Evolutionary conservation across 2,888 invertebrate genomes (phyloP).

Genomic region (Lacanobia oleracea): DNA sequence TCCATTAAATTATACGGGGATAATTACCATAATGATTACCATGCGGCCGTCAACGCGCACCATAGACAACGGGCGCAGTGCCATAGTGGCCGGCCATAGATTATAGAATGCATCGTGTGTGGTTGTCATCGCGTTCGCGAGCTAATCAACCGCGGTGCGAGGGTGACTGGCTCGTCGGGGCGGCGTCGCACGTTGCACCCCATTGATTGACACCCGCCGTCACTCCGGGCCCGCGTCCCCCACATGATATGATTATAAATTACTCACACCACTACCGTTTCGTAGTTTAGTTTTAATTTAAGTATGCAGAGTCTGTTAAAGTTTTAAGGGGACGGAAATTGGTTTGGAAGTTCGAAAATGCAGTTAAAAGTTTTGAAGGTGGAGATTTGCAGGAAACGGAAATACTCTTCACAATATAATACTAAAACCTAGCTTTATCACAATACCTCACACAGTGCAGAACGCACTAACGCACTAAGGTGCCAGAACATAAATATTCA

Average conservation of each 20-base stretch:
- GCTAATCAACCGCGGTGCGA: constrained; percentile 69
- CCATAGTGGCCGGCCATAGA: constrained; percentile 50
- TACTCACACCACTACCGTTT: constrained; percentile 52
- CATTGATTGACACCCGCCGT: constrained; percentile 74
- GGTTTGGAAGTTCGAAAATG: constrained; percentile 14
- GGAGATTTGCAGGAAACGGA: background rate
- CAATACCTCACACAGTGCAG: constrained; percentile 45
- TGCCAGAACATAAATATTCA: constrained; percentile 56
- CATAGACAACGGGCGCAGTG: constrained; percentile 40
- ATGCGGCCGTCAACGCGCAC: constrained; percentile 53
- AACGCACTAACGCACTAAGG: constrained; percentile 38
- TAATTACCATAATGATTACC: constrained; percentile 68
- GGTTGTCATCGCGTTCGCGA: constrained; percentile 74
- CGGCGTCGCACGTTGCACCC: constrained; percentile 60
- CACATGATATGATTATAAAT: constrained; percentile 69
- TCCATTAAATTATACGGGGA: constrained; percentile 63
- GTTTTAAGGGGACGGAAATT: constrained; percentile 22
- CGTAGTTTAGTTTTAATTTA: constrained; percentile 51
- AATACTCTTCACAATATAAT: constrained; percentile 5
- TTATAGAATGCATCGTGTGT: constrained; percentile 65
- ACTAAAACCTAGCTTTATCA: constrained; percentile 5
- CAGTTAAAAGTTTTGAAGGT: background rate
- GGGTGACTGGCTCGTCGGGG: constrained; percentile 37
- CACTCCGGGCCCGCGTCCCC: constrained; percentile 61
- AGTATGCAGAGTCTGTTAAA: constrained; percentile 33